Evolutionary conservation across 37 sponge, comb jelly and placozoan species (phyloP).

Genomic region (Tethya wilhelma): DNA sequence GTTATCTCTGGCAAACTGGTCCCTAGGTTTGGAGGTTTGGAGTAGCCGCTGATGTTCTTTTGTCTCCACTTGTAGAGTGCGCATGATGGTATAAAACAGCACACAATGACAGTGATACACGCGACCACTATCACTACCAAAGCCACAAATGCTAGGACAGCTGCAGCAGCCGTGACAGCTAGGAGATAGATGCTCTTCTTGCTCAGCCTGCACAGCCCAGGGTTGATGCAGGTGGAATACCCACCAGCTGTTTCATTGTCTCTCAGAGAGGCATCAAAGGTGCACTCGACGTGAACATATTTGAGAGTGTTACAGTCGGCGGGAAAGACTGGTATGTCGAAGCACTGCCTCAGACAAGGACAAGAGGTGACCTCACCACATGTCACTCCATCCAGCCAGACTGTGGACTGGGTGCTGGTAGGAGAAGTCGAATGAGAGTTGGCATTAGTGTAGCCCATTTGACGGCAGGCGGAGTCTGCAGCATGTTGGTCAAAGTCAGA

Average conservation of each 20-base stretch:
- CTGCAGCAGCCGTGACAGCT: not conserved
- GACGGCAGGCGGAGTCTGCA: slow-evolving; percentile 10
- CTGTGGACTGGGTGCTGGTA: not conserved
- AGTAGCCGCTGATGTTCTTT: not conserved
- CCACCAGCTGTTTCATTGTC: not conserved
- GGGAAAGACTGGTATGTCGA: not conserved
- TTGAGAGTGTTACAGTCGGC: not conserved
- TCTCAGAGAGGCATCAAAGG: not conserved
- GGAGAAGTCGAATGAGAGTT: not conserved
- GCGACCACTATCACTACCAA: not conserved
- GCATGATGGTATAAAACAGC: not conserved
- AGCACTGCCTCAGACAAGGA: slow-evolving; percentile 5
- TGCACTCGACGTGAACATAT: not conserved
- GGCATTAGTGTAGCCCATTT: slow-evolving; percentile 25
- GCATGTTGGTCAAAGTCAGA: not conserved
- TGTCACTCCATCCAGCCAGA: not conserved
- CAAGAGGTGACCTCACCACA: not conserved
- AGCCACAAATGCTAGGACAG: not conserved
- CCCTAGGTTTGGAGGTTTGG: no score
- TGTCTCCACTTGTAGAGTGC: not conserved
- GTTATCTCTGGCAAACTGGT: no score
- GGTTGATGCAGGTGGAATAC: no score
- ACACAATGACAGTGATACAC: not conserved
- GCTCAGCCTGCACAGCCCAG: not conserved
- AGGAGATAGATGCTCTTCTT: not conserved